Evolutionary conservation across 2,797 vertebrate species (phyloP).

Genomic region (Artibeus jamaicensis): DNA sequence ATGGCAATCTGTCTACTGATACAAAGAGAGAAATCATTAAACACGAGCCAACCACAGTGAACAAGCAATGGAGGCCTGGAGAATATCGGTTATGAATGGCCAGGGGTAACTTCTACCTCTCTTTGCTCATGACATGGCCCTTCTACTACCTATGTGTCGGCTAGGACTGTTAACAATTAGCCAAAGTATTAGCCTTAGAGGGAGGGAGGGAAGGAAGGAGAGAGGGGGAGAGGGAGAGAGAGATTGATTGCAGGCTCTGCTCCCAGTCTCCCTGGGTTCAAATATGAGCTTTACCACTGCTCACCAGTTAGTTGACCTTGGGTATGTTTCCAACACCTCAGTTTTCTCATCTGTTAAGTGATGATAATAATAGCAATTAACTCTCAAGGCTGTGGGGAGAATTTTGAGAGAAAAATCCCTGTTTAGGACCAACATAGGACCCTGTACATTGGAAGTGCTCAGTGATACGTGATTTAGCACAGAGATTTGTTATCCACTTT

Average conservation of each 20-base stretch:
- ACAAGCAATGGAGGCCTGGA: background rate
- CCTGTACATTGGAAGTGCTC: background rate
- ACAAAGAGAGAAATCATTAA: background rate
- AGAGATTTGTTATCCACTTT: background rate
- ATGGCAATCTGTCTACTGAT: background rate
- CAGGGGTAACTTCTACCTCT: background rate
- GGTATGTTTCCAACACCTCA: background rate
- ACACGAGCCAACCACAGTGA: background rate
- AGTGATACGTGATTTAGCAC: background rate
- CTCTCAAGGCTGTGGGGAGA: background rate
- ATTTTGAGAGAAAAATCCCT: background rate
- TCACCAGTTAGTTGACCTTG: background rate
- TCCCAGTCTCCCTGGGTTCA: background rate
- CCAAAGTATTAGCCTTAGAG: background rate
- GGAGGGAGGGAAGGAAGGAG: no score
- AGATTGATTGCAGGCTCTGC: background rate
- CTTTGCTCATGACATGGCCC: background rate
- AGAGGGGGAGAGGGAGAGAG: background rate
- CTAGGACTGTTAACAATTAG: background rate
- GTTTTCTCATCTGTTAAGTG: conserved; percentile 32
- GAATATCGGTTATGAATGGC: background rate
- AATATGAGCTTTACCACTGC: background rate
- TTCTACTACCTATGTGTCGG: background rate
- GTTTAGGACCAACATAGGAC: background rate
- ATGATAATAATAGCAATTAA: background rate